These are phyloP conservation scores for Macrophya alboannulata DNA, from an alignment of 2,888 invertebrate genomes.

Conservation along the genomic window DNA sequence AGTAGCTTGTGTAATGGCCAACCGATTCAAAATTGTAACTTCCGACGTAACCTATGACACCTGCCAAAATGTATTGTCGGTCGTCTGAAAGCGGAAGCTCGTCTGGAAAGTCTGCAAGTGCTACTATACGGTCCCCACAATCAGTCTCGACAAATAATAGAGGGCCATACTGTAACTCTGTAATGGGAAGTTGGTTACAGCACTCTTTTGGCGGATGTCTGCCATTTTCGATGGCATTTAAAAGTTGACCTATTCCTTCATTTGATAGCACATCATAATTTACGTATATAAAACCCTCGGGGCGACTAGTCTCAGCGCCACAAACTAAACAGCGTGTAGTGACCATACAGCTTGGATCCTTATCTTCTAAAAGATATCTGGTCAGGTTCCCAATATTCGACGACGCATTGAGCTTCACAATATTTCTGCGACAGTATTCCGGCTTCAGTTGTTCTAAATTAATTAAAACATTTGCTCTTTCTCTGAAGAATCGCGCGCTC, in stretches of 20 bases:
- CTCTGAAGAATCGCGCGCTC: background rate
- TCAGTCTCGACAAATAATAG: slow-evolving; percentile 2
- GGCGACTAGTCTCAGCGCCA: background rate
- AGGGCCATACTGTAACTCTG: background rate
- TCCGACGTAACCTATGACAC: slow-evolving; percentile 14
- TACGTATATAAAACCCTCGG: background rate
- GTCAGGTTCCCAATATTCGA: slow-evolving; percentile 9
- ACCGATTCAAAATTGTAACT: background rate
- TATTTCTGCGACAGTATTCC: slow-evolving; percentile 11
- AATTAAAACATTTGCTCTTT: background rate
- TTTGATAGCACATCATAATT: background rate
- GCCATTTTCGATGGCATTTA: background rate
- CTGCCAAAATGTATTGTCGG: slow-evolving; percentile 12
- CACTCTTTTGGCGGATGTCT: background rate
- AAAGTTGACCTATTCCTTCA: background rate
- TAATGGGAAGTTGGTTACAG: background rate
- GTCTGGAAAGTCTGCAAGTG: slow-evolving; percentile 10
- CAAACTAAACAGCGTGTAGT: slow-evolving; percentile 1
- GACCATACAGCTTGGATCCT: slow-evolving; percentile 13
- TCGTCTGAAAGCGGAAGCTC: background rate
- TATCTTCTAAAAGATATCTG: background rate
- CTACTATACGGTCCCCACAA: background rate
- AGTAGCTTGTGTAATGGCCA: slow-evolving; percentile 8
- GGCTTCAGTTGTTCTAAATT: slow-evolving; percentile 8
- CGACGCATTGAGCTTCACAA: slow-evolving; percentile 24